These are phyloP conservation scores for Tiliacea aurago DNA, from an alignment of 2,888 invertebrate genomes.

Conservation along the genomic window DNA sequence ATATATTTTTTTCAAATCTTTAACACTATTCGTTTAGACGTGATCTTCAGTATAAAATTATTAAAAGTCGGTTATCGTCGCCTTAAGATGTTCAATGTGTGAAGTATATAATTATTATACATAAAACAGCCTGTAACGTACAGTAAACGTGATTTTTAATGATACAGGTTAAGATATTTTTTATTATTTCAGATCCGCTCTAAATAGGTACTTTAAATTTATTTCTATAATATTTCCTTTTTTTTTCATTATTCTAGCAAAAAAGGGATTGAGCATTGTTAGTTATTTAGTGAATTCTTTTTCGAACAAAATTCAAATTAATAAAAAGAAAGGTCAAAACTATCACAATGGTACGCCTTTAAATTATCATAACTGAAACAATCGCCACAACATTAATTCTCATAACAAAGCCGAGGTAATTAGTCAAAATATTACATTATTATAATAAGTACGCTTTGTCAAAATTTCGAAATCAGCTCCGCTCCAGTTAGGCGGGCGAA, in stretches of 20 bases:
- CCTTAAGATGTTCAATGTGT: neutral
- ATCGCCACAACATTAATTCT: constrained; percentile 28
- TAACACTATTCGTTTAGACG: no score
- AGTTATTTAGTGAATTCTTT: neutral
- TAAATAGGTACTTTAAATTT: neutral
- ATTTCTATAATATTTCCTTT: neutral
- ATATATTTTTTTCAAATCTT: no score
- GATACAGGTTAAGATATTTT: neutral
- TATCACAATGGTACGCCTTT: constrained; percentile 24
- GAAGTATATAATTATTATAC: neutral
- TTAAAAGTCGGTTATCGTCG: no score
- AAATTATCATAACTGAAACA: constrained; percentile 22
- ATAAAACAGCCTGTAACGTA: neutral
- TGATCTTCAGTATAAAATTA: no score
- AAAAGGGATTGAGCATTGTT: neutral
- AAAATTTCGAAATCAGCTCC: constrained; percentile 77
- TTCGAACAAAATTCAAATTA: constrained; percentile 1
- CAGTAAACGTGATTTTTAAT: neutral
- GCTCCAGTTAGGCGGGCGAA: constrained; percentile 81
- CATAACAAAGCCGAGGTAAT: constrained; percentile 55
- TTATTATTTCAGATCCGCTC: neutral
- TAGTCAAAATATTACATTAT: constrained; percentile 55
- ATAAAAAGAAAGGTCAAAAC: constrained; percentile 9
- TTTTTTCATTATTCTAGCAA: neutral
- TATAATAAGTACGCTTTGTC: constrained; percentile 59